Conservation (phyloP, 2,797 vertebrate species). For the Micropoecilia bifurca region DNA sequence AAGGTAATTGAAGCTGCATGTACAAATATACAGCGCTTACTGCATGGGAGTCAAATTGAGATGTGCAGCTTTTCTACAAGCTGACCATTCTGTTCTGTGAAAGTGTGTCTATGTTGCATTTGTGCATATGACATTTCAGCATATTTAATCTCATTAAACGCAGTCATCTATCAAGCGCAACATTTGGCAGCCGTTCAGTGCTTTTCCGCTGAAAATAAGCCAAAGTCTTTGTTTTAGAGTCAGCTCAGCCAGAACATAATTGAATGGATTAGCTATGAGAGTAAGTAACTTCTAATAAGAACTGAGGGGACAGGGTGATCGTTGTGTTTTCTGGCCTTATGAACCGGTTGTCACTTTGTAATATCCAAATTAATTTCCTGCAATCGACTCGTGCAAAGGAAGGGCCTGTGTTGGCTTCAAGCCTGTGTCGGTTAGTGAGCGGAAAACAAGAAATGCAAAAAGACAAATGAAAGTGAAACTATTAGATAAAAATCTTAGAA, state of each 20-base stretch:
- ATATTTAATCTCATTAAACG: conserved; percentile 67
- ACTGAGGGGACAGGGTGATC: conserved; percentile 34
- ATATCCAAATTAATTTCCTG: conserved; percentile 43
- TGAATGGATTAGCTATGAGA: conserved; percentile 66
- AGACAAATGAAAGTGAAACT: conserved; percentile 36
- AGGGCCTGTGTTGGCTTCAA: not conserved
- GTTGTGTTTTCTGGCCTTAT: conserved; percentile 35
- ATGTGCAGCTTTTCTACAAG: conserved; percentile 19
- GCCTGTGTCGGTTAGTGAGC: not conserved
- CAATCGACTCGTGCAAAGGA: conserved; percentile 8
- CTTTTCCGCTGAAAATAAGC: conserved; percentile 65
- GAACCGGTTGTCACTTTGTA: conserved; percentile 56
- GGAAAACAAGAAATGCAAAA: conserved; percentile 13
- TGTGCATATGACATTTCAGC: conserved; percentile 61
- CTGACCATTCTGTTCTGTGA: conserved; percentile 21
- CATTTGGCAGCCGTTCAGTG: conserved; percentile 61
- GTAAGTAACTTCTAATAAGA: conserved; percentile 37
- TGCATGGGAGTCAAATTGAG: conserved; percentile 20
- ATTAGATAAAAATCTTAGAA: conserved; percentile 12
- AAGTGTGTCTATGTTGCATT: conserved; percentile 29
- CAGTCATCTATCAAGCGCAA: conserved; percentile 59
- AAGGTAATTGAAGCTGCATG: conserved; percentile 40
- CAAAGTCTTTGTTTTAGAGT: conserved; percentile 62
- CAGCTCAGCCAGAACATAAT: conserved; percentile 57
- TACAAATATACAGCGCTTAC: conserved; percentile 24